phyloP scores from a whole-genome alignment of 2,888 invertebrate species.

The Limnephilus rhombicus region DNA sequence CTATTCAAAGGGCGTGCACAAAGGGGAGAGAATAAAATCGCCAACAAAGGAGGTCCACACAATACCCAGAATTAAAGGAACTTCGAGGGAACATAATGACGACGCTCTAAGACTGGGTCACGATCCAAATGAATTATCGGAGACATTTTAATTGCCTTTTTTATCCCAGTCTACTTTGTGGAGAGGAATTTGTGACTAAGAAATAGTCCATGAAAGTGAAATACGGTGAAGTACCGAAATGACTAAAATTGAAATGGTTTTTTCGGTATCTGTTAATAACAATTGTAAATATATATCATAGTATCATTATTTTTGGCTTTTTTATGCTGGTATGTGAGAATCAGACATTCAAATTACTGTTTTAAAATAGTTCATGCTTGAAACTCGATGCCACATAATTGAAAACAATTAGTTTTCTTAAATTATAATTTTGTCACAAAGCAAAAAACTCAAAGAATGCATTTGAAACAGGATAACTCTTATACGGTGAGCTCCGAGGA shows the following conservation, averaged over 20 bases:
- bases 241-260: not conserved
- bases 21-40: constrained; percentile 61
- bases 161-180: not conserved
- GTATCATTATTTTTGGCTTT: too few species aligned
- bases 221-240: not conserved
- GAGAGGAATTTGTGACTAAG: constrained; percentile 17
- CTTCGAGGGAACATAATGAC: constrained; percentile 56
- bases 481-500: not conserved
- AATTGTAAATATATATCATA: not conserved
- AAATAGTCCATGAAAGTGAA: not conserved
- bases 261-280: not conserved
- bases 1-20: constrained; percentile 59
- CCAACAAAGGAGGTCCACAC: constrained; percentile 62
- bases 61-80: constrained; percentile 60
- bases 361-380: too few species aligned
- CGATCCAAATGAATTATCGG: constrained; percentile 54
- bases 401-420: too few species aligned
- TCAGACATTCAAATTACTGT: too few species aligned
- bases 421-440: too few species aligned
- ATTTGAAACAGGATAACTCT: not conserved
- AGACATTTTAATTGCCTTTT: constrained; percentile 52
- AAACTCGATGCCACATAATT: too few species aligned
- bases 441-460: not conserved
- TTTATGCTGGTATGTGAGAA: too few species aligned
- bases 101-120: constrained; percentile 47